Evolutionary conservation across 2,113 vertebrate species (phyloP).

Genomic region (Romanogobio albipinnatus): DNA sequence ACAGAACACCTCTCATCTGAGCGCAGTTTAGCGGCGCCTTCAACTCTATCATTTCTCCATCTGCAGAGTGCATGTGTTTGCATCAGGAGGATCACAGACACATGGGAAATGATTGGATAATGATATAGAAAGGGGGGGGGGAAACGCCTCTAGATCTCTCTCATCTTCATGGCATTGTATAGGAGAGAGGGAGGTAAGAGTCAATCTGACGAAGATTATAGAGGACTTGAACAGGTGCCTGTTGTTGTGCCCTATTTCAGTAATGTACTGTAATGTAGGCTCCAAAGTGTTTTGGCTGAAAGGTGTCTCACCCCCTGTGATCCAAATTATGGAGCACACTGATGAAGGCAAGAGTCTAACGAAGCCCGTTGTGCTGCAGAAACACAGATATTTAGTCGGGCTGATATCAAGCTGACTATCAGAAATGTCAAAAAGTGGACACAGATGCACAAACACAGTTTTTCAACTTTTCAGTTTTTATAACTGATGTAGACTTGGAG

Average conservation of each 20-base stretch:
- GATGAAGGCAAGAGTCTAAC: constrained; percentile 44
- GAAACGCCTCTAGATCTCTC: constrained; percentile 48
- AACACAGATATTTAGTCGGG: constrained; percentile 37
- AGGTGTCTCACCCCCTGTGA: constrained; percentile 40
- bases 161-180: constrained; percentile 49
- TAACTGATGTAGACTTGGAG: not conserved
- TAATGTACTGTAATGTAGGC: constrained; percentile 52
- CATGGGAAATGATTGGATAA: constrained; percentile 55
- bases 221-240: constrained; percentile 55
- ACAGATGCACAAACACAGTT: constrained; percentile 32
- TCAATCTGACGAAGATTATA: constrained; percentile 60
- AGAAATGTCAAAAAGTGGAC: constrained; percentile 27
- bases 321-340: constrained; percentile 38
- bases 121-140: constrained; percentile 39
- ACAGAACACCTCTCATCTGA: constrained; percentile 36
- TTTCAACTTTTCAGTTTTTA: not conserved
- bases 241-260: constrained; percentile 49
- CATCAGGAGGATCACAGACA: constrained; percentile 55
- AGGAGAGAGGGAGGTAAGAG: constrained; percentile 44
- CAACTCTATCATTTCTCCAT: constrained; percentile 37
- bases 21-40: constrained; percentile 22
- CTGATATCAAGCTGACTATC: constrained; percentile 30
- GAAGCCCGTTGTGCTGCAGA: constrained; percentile 12
- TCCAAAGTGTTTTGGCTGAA: constrained; percentile 46
- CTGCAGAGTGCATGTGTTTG: constrained; percentile 26